These are phyloP conservation scores for Thunnus maccoyii DNA, from an alignment of 2,113 vertebrate genomes.

Conservation along the genomic window DNA sequence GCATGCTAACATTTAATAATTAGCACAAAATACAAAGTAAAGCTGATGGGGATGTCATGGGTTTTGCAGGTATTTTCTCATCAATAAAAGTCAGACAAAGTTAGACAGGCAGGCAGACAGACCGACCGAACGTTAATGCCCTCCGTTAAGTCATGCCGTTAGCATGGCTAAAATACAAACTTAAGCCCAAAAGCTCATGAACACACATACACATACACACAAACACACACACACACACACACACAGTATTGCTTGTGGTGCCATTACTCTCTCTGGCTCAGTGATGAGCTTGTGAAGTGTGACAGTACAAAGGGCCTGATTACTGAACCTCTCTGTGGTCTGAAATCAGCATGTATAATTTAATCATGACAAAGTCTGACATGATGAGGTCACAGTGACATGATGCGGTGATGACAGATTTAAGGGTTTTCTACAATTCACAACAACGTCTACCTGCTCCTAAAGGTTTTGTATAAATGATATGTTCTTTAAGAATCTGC, in stretches of 20 bases:
- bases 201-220: conserved; percentile 3
- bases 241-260: background rate
- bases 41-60: too few species aligned
- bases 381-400: conserved; percentile 33
- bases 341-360: conserved; percentile 65
- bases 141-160: too few species aligned
- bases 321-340: conserved; percentile 23
- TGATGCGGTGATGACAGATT: conserved; percentile 39
- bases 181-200: too few species aligned
- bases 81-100: background rate
- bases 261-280: conserved; percentile 12
- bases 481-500: background rate
- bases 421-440: conserved; percentile 12
- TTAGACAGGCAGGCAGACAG: background rate
- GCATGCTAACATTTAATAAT: too few species aligned
- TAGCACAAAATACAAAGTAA: too few species aligned
- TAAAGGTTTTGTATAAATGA: conserved; percentile 6
- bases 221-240: background rate
- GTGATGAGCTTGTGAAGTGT: conserved; percentile 28
- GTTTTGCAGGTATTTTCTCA: too few species aligned
- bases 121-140: too few species aligned
- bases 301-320: conserved; percentile 43
- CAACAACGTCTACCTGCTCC: background rate
- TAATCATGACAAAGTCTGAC: conserved; percentile 49
- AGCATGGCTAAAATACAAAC: background rate